A percentile compares a stretch with the other conserved stretches of the same genome.
phyloP scores from a whole-genome alignment of 2,888 invertebrate genomes.

The Drosophila robusta region DNA sequence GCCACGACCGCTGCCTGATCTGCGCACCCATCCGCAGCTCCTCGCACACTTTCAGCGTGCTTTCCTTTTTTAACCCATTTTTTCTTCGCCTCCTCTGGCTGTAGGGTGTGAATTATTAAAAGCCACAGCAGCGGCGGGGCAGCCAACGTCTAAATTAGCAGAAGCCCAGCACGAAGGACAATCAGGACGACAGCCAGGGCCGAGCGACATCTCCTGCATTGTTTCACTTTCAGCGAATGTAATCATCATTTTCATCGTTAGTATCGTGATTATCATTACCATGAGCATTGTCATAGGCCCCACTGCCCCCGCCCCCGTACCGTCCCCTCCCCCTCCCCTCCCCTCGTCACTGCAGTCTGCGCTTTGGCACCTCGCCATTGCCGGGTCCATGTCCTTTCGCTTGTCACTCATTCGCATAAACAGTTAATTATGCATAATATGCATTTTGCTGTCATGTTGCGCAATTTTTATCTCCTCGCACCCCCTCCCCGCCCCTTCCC shows the following conservation, averaged over 20 bases:
- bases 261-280: constrained; percentile 48
- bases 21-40: constrained; percentile 6
- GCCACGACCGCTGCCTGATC: constrained; percentile 32
- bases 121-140: constrained; percentile 50
- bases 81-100: constrained; percentile 53
- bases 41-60: constrained; percentile 19
- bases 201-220: constrained; percentile 49
- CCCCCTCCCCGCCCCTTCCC: constrained; percentile 1
- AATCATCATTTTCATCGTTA: constrained; percentile 57
- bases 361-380: constrained; percentile 41
- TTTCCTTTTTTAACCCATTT: constrained; percentile 71
- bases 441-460: constrained; percentile 81
- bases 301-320: constrained; percentile 1
- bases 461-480: constrained; percentile 68
- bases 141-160: constrained; percentile 73
- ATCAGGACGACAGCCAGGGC: constrained; percentile 24
- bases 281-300: constrained; percentile 58
- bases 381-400: constrained; percentile 71
- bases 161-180: constrained; percentile 41
- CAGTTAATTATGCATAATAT: constrained; percentile 84
- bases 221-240: constrained; percentile 75
- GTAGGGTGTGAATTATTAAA: constrained; percentile 78
- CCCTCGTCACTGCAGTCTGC: constrained; percentile 4
- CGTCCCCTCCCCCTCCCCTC: background rate
- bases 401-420: constrained; percentile 78